Percentiles rank a stretch among this genome's conserved stretches.
These are phyloP conservation scores for Saturnia japonica DNA, from an alignment of 2,888 invertebrate species.

Conservation along the genomic window DNA sequence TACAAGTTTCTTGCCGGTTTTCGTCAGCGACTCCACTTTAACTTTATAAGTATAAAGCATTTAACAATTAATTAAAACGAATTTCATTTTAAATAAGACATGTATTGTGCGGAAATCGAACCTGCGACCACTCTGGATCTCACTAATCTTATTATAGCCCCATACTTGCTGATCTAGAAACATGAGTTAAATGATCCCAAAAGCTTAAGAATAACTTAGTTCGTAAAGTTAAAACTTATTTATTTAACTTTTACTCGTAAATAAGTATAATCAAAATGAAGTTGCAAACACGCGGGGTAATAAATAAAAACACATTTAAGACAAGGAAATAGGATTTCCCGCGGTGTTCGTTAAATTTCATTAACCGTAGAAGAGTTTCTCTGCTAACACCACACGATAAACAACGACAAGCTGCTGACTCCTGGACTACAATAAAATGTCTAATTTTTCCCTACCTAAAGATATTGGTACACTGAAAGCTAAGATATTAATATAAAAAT, in stretches of 20 bases:
- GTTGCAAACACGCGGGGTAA: slow-evolving; percentile 20
- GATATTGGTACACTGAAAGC: slow-evolving; percentile 24
- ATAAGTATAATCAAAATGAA: neutral
- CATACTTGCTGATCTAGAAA: too few species aligned
- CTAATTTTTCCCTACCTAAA: slow-evolving; percentile 58
- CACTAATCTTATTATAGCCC: too few species aligned
- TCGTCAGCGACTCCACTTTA: too few species aligned
- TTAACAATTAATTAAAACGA: too few species aligned
- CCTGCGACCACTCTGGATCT: neutral
- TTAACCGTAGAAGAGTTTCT: slow-evolving; percentile 56
- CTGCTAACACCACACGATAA: slow-evolving; percentile 43
- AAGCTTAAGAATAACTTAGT: too few species aligned
- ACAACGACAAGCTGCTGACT: slow-evolving; percentile 53
- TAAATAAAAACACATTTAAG: slow-evolving; percentile 28
- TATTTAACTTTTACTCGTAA: too few species aligned
- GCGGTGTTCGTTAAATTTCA: slow-evolving; percentile 53
- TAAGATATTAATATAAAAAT: neutral
- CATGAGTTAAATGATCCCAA: too few species aligned
- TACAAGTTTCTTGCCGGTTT: too few species aligned
- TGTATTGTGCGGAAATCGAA: neutral
- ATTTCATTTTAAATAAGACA: too few species aligned
- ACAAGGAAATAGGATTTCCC: slow-evolving; percentile 45
- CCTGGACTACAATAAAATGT: slow-evolving; percentile 66
- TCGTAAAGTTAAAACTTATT: neutral
- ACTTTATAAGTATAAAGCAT: too few species aligned